phyloP scores from a whole-genome alignment of 1,140 invertebrate species.

The Belonocnema kinseyi region DNA sequence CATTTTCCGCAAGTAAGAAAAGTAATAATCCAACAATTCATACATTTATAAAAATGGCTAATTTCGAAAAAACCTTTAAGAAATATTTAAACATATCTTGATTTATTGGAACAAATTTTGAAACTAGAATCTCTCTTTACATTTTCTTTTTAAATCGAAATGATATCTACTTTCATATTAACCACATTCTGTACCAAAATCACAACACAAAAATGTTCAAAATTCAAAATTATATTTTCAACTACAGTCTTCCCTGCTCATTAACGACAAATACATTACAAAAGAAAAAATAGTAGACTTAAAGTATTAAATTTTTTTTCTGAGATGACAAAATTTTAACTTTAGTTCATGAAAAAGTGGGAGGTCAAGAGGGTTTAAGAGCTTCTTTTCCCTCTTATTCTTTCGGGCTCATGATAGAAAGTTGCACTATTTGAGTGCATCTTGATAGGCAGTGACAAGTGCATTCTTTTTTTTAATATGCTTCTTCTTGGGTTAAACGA shows the following conservation, averaged over 20 bases:
- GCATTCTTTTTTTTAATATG: constrained; percentile 42
- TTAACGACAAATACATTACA: background rate
- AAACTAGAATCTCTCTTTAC: background rate
- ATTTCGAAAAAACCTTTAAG: too few species aligned
- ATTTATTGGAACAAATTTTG: background rate
- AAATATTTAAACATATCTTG: background rate
- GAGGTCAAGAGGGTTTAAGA: constrained; percentile 12
- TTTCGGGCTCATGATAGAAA: constrained; percentile 14
- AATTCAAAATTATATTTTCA: too few species aligned
- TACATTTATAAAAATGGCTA: background rate
- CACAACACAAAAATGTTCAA: too few species aligned
- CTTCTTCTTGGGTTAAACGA: constrained; percentile 34
- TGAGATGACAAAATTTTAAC: too few species aligned
- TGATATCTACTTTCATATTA: too few species aligned
- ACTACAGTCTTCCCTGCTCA: too few species aligned
- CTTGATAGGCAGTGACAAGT: constrained; percentile 34
- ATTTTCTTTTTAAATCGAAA: too few species aligned
- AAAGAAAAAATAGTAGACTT: too few species aligned
- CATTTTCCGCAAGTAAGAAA: too few species aligned
- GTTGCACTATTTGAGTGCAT: constrained; percentile 20
- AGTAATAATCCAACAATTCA: background rate
- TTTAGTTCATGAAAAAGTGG: background rate
- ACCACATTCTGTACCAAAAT: too few species aligned
- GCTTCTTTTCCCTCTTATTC: background rate
- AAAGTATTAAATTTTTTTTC: too few species aligned